These are phyloP conservation scores for Cataglyphis rosenhaueri DNA, from an alignment of 2,888 invertebrate genomes.

Conservation along the genomic window DNA sequence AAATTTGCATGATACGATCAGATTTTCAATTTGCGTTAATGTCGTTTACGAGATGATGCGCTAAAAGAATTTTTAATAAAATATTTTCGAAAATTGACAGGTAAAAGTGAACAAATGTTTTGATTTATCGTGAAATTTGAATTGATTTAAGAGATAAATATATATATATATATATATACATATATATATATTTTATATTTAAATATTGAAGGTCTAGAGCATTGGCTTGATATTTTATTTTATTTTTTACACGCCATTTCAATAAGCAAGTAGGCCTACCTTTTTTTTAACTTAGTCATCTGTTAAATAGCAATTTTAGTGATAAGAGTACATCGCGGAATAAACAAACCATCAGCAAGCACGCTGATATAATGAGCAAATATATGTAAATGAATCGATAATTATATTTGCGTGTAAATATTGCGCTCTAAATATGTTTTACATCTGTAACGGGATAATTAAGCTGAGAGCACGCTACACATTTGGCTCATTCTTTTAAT, in stretches of 20 bases:
- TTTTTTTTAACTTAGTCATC: background rate
- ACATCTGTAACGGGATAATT: conserved; percentile 62
- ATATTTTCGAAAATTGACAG: conserved; percentile 45
- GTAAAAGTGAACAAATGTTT: conserved; percentile 51
- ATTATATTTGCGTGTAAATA: conserved; percentile 61
- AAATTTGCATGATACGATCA: conserved; percentile 51
- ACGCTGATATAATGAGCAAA: conserved; percentile 18
- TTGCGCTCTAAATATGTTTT: conserved; percentile 55
- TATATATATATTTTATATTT: background rate
- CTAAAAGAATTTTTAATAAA: conserved; percentile 8
- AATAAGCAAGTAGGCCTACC: conserved; percentile 10
- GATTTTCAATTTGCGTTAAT: conserved; percentile 13
- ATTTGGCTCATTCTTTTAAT: conserved; percentile 66
- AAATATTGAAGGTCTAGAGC: conserved; percentile 5
- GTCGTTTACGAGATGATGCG: background rate
- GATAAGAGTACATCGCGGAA: background rate
- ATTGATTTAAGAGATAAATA: conserved; percentile 61
- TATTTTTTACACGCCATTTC: conserved; percentile 13
- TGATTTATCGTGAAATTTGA: conserved; percentile 63
- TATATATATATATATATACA: conserved; percentile 11
- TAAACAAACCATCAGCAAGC: conserved; percentile 42
- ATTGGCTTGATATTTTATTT: conserved; percentile 19
- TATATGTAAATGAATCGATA: conserved; percentile 32
- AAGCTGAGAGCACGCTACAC: conserved; percentile 58
- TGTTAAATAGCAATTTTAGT: conserved; percentile 44